These are phyloP conservation scores for Palythoa grandis DNA, from an alignment of 92 coral and sea anemone species.

Conservation along the genomic window DNA sequence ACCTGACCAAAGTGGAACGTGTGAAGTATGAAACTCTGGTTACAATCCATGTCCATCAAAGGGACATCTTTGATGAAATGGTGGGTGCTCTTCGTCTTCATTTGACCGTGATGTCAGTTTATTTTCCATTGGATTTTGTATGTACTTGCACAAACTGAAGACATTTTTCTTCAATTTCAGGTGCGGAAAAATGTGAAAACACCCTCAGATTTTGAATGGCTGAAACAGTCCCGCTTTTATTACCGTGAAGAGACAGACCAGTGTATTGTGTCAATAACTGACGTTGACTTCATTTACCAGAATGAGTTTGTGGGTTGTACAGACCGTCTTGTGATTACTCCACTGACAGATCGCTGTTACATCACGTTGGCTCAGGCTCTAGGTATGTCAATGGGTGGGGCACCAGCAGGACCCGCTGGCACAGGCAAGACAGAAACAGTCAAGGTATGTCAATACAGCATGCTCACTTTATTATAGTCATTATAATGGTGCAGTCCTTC, in stretches of 20 bases:
- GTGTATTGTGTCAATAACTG: conserved; percentile 97
- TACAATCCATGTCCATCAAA: conserved; percentile 88
- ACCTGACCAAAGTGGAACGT: conserved; percentile 93
- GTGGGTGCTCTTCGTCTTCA: conserved; percentile 43
- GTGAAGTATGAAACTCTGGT: conserved; percentile 90
- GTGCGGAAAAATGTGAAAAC: conserved; percentile 92
- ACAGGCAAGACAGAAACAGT: conserved; percentile 99
- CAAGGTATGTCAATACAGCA: conserved; percentile 55
- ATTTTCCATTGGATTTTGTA: not conserved
- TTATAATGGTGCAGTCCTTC: not conserved
- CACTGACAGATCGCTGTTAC: conserved; percentile 98
- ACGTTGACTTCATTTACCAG: conserved; percentile 96
- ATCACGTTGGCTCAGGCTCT: conserved; percentile 98
- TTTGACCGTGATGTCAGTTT: not conserved
- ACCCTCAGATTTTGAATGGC: conserved; percentile 96
- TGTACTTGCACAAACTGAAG: not conserved
- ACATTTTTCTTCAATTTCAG: conserved; percentile 32
- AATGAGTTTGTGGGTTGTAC: conserved; percentile 99
- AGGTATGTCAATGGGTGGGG: conserved; percentile 99
- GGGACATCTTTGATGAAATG: conserved; percentile 97
- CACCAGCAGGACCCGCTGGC: conserved; percentile 99
- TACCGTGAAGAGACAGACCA: conserved; percentile 98
- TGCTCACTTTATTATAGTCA: too few species aligned
- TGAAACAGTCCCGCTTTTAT: conserved; percentile 97
- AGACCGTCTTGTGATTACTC: conserved; percentile 97